Conservation (phyloP, 2,113 vertebrate species). For the Ceratotherium simum region DNA sequence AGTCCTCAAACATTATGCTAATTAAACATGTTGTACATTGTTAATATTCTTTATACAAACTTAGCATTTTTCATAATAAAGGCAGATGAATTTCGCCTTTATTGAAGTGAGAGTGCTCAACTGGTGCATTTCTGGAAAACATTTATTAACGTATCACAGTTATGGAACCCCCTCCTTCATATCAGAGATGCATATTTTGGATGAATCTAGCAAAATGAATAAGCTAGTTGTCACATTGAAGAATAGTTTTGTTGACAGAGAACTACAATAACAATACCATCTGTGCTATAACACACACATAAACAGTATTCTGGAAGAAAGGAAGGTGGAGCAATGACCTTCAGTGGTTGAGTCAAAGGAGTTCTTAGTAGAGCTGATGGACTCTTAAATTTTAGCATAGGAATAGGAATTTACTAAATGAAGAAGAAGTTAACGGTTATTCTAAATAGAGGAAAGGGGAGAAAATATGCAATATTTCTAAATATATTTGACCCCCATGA, state of each 20-base stretch:
- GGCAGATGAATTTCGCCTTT: background rate
- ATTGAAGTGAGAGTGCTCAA: background rate
- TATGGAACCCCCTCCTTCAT: background rate
- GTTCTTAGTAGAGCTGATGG: background rate
- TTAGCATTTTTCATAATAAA: background rate
- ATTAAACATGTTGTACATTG: background rate
- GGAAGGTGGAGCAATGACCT: no score
- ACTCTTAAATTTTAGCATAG: background rate
- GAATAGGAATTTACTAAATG: background rate
- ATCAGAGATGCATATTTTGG: background rate
- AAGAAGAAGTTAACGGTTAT: background rate
- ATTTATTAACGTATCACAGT: background rate
- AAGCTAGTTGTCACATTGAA: background rate
- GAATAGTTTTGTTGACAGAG: background rate
- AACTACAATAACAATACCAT: background rate
- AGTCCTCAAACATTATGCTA: background rate
- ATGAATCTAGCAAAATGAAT: background rate
- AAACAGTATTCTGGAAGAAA: background rate
- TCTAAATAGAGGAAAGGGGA: background rate
- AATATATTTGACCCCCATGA: background rate
- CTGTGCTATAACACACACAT: background rate
- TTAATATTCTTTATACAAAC: background rate
- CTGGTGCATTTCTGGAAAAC: background rate
- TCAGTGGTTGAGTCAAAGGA: background rate
- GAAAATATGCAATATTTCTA: background rate